phyloP scores from a whole-genome alignment of 1,140 invertebrate species.

The Teleogryllus occipitalis region DNA sequence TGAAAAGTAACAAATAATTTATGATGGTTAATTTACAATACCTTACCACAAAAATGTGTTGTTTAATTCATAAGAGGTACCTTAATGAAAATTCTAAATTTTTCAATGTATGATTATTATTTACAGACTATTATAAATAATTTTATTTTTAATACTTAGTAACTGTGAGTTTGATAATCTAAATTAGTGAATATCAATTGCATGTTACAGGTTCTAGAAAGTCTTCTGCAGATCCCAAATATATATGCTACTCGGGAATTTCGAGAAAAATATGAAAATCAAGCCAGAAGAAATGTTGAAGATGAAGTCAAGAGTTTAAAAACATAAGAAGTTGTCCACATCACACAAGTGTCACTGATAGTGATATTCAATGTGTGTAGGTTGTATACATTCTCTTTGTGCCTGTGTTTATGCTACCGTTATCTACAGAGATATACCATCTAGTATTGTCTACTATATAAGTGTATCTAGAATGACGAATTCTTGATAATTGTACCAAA shows the following conservation, averaged over 20 bases:
- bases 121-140: neutral
- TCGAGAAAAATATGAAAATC: constrained; percentile 46
- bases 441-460: neutral
- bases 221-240: constrained; percentile 54
- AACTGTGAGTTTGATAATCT: neutral
- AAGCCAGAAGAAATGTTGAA: constrained; percentile 51
- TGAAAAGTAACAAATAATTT: too few relatives aligned
- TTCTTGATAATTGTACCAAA: neutral
- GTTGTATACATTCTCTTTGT: neutral
- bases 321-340: neutral
- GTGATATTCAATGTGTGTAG: neutral
- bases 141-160: neutral
- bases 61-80: neutral
- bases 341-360: neutral
- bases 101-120: neutral
- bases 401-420: neutral
- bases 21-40: neutral
- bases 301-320: constrained; percentile 42
- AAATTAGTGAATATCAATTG: constrained; percentile 10
- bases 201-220: constrained; percentile 45
- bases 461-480: neutral
- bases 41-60: neutral
- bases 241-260: constrained; percentile 56
- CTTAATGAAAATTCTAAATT: neutral
- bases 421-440: neutral